Evolutionary conservation across 1,140 invertebrate species (phyloP), one percentile per base, ranked within the genome.

Genomic region (Halesus radiatus): DNA sequence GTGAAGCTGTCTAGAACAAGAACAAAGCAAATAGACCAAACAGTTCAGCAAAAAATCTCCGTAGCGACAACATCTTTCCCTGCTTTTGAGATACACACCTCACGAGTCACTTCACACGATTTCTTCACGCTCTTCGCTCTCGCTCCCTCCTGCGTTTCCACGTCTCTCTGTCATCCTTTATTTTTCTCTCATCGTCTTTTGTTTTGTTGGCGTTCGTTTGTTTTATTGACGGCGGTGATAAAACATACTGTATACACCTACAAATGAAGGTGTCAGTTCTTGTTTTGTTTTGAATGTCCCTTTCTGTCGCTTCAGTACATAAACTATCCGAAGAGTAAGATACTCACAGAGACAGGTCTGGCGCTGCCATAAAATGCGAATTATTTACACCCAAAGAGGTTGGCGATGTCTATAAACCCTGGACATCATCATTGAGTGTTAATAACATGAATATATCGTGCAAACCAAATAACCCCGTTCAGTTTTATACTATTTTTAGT

Each of bases 61-160:
- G 18, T 23, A 20, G 23, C 56, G 56, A 60, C 56, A 13, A 18
- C 56, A 60, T 60, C 56, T 23, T 60, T 60, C 23, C 18, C 20
- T 23, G 18, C 56, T 60, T 45, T 45, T 45, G 37, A 45, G 37
- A 45, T 45, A 45, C 37, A 60, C 62, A 77, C 64, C 73, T 81
- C 70, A 75, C 80, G 62, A 81, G 64, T 66, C 54, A 78, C 81
- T 82, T 82, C 81, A 82, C 81, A 82, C 81, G 81, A 78, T 82
- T 82, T 82, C 81, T 77, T 79, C 66, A 79, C 74, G 53, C 72
- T 77, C 60, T 53, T 82, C 60, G 66, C 54, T 76, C 62, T 76
- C 53, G 32, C 76, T 72, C 72, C 26, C 32, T 76, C 53, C 8
- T 70, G 23, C 72, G 22, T 58, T 23, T 53, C 22, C 22, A 23